These are phyloP conservation scores for Scelioninae gen. 1 DNA, from an alignment of 2,888 invertebrate genomes.

Conservation along the genomic window DNA sequence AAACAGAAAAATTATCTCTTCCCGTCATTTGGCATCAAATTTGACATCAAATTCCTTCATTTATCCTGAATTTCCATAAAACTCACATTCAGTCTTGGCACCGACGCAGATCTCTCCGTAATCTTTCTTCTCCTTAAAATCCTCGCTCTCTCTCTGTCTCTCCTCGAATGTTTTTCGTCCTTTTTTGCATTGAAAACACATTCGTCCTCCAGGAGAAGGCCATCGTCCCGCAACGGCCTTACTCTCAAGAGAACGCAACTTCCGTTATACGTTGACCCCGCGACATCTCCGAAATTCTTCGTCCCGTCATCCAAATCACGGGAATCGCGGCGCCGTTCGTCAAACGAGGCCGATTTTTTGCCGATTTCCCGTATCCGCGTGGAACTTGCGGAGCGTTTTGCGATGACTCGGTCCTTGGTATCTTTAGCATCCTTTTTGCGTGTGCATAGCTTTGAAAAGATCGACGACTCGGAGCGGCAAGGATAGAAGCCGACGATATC, in stretches of 20 bases:
- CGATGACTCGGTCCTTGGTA: slow-evolving; percentile 71
- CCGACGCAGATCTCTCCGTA: slow-evolving; percentile 83
- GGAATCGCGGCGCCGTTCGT: slow-evolving; percentile 65
- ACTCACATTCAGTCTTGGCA: slow-evolving; percentile 83
- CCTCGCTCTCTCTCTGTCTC: slow-evolving; percentile 82
- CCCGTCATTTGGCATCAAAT: too few species aligned
- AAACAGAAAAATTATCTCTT: too few species aligned
- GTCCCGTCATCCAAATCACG: slow-evolving; percentile 68
- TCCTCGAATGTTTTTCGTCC: slow-evolving; percentile 79
- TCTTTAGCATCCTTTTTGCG: too few species aligned
- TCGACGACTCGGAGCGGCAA: slow-evolving; percentile 61
- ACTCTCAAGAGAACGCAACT: slow-evolving; percentile 80
- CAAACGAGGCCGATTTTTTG: slow-evolving; percentile 77
- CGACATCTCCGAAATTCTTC: slow-evolving; percentile 75
- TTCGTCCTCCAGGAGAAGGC: slow-evolving; percentile 39
- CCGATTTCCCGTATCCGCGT: slow-evolving; percentile 68
- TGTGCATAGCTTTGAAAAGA: slow-evolving; percentile 47
- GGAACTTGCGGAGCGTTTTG: slow-evolving; percentile 68
- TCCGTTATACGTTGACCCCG: slow-evolving; percentile 77
- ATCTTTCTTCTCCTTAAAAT: slow-evolving; percentile 81
- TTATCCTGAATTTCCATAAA: too few species aligned
- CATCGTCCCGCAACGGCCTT: slow-evolving; percentile 73
- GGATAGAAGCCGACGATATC: slow-evolving; percentile 43
- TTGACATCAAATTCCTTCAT: too few species aligned
- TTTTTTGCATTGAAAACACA: slow-evolving; percentile 71